Evolutionary conservation across 2,113 vertebrate genomes (phyloP).

Genomic region (Machaerirhynchus nigripectus): DNA sequence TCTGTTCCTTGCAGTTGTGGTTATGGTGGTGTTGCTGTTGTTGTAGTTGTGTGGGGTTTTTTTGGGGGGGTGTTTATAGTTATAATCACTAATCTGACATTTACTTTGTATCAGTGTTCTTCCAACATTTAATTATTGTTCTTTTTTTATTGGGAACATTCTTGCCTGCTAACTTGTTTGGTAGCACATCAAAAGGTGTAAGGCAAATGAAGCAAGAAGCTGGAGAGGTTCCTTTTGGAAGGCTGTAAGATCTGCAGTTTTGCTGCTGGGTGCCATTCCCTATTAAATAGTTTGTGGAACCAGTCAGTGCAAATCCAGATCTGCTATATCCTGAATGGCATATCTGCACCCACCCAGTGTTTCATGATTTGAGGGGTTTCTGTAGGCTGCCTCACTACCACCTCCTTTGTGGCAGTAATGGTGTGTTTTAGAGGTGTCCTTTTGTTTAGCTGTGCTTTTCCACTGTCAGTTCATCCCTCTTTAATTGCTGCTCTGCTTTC

Average conservation of each 20-base stretch:
- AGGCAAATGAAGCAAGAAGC: neutral
- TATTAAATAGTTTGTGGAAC: neutral
- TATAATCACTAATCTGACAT: neutral
- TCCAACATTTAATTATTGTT: neutral
- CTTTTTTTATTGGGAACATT: neutral
- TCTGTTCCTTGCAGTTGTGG: neutral
- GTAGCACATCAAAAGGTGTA: neutral
- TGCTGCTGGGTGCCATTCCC: neutral
- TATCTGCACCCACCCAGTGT: neutral
- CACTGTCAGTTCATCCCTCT: neutral
- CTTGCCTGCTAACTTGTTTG: neutral
- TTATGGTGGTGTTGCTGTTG: neutral
- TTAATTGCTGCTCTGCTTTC: neutral
- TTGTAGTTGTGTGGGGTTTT: too few species aligned
- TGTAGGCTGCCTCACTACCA: neutral
- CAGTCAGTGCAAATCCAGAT: neutral
- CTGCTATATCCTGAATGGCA: neutral
- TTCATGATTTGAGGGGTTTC: neutral
- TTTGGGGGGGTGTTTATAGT: neutral
- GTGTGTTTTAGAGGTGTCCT: neutral
- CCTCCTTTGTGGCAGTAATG: neutral
- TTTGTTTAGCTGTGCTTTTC: neutral
- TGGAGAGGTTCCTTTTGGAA: neutral
- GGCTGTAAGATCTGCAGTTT: neutral
- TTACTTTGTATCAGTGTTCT: neutral